These are phyloP conservation scores for Apotomis turbidana DNA, from an alignment of 2,888 invertebrate species.

Conservation along the genomic window DNA sequence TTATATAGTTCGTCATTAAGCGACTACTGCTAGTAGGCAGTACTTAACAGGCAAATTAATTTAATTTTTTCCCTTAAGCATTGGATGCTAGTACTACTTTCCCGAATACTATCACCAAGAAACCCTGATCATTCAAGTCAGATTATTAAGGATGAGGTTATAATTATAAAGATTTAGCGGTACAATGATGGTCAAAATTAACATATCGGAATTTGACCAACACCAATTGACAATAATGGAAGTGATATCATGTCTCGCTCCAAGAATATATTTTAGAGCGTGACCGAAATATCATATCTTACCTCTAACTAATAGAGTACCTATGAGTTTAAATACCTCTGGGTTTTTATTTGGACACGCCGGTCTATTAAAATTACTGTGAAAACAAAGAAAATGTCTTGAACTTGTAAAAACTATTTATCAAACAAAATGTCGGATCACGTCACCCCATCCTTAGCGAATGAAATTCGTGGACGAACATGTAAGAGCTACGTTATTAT, in stretches of 20 bases:
- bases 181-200: background rate
- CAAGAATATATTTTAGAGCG: background rate
- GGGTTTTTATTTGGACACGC: background rate
- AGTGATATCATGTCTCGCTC: background rate
- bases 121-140: conserved; percentile 29
- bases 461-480: conserved; percentile 67
- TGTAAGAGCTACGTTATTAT: conserved; percentile 66
- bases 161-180: background rate
- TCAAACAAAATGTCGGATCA: background rate
- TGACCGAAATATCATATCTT: background rate
- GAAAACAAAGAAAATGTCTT: background rate
- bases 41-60: conserved; percentile 28
- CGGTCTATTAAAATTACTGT: background rate
- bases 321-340: background rate
- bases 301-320: background rate
- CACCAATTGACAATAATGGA: conserved; percentile 11
- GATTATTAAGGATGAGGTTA: conserved; percentile 24
- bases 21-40: conserved; percentile 24
- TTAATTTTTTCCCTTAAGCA: conserved; percentile 16
- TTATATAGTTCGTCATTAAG: conserved; percentile 27
- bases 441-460: conserved; percentile 43
- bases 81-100: conserved; percentile 23
- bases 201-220: conserved; percentile 4
- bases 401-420: background rate
- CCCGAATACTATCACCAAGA: conserved; percentile 11